phyloP scores from a whole-genome alignment of 2,113 vertebrate genomes.

The Anolis sagrei region DNA sequence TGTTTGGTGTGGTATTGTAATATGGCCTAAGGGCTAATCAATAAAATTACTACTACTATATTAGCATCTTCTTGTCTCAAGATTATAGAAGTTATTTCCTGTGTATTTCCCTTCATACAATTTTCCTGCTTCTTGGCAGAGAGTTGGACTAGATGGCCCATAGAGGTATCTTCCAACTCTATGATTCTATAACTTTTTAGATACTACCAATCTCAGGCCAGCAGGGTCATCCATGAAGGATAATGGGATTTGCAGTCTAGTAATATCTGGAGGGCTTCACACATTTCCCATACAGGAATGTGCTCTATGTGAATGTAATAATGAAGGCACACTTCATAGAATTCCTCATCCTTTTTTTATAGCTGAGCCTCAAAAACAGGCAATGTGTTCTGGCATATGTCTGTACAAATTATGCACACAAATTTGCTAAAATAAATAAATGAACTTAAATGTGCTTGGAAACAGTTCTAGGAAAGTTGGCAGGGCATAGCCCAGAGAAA shows the following conservation, averaged over 20 bases:
- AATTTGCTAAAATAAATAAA: not conserved
- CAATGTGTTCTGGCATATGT: constrained; percentile 19
- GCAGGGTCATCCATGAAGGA: not conserved
- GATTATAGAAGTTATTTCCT: too few species aligned
- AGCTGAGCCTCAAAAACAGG: constrained; percentile 10
- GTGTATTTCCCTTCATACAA: too few species aligned
- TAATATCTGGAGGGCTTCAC: not conserved
- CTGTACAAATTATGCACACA: constrained; percentile 8
- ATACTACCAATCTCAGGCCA: too few species aligned
- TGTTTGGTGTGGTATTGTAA: too few species aligned
- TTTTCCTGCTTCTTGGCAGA: too few species aligned
- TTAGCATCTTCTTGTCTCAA: too few species aligned
- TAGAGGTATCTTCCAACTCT: too few species aligned
- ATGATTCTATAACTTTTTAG: too few species aligned
- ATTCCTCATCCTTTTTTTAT: not conserved
- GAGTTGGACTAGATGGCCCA: too few species aligned
- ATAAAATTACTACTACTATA: too few species aligned
- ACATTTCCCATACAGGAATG: not conserved
- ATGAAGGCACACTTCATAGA: not conserved
- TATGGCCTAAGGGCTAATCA: too few species aligned
- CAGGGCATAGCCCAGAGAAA: constrained; percentile 12
- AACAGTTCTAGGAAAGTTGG: constrained; percentile 17
- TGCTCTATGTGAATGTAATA: not conserved
- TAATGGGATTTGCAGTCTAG: not conserved
- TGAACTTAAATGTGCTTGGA: not conserved